These are phyloP conservation scores for Podotricha telesiphe DNA, from an alignment of 2,888 invertebrate species.

Conservation along the genomic window DNA sequence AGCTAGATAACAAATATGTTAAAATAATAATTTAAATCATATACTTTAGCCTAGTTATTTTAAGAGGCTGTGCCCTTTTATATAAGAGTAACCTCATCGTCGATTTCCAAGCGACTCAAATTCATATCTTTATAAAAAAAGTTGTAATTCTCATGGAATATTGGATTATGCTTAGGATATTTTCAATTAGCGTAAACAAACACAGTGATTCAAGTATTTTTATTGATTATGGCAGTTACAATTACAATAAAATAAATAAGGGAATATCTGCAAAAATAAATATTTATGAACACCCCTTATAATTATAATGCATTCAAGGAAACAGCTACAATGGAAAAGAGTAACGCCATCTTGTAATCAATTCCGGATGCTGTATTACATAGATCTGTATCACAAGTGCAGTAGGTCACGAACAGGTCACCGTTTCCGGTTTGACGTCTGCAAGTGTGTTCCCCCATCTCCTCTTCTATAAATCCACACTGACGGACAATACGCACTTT, in stretches of 20 bases:
- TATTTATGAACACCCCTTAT: slow-evolving; percentile 10
- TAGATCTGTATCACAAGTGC: slow-evolving; percentile 89
- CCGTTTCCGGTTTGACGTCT: slow-evolving; percentile 88
- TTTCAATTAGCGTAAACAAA: background rate
- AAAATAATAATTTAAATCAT: too few relatives aligned
- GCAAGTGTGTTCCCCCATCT: slow-evolving; percentile 85
- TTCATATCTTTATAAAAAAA: too few relatives aligned
- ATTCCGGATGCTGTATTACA: slow-evolving; percentile 85
- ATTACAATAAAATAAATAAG: slow-evolving; percentile 12
- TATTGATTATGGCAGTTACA: slow-evolving; percentile 18
- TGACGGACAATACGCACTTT: slow-evolving; percentile 89
- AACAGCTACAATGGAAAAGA: background rate
- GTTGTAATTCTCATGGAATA: too few relatives aligned
- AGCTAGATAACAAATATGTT: too few relatives aligned
- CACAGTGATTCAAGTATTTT: slow-evolving; percentile 10
- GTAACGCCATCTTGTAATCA: slow-evolving; percentile 51
- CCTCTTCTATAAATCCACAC: slow-evolving; percentile 90
- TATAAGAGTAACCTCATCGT: too few relatives aligned
- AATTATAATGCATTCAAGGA: slow-evolving; percentile 16
- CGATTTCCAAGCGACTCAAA: too few relatives aligned
- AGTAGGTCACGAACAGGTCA: slow-evolving; percentile 88
- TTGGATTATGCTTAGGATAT: background rate
- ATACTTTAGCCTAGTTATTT: too few relatives aligned
- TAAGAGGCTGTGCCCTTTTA: too few relatives aligned
- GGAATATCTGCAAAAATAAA: slow-evolving; percentile 28